Percentiles rank a stretch among this genome's conserved stretches.
Evolutionary conservation across 2,113 vertebrate genomes (phyloP).

Genomic region (Amphiprion percula): DNA sequence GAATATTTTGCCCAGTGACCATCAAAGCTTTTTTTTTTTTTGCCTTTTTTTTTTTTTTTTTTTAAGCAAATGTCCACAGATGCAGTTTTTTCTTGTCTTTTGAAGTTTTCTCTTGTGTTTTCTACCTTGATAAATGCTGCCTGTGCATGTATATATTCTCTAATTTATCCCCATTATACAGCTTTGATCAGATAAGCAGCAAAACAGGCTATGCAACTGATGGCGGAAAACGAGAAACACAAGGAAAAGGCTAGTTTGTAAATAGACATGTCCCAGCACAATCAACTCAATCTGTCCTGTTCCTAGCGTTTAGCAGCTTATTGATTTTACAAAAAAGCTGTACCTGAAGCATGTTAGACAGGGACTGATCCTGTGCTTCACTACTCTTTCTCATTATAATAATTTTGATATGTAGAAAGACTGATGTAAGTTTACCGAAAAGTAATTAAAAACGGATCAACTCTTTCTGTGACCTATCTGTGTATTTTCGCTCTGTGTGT

Average conservation of each 20-base stretch:
- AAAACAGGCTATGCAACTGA: slow-evolving; percentile 51
- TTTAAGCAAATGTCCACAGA: background rate
- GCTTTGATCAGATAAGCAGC: slow-evolving; percentile 40
- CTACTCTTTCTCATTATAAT: background rate
- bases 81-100: background rate
- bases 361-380: background rate
- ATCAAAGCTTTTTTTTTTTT: background rate
- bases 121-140: background rate
- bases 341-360: background rate
- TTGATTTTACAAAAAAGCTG: slow-evolving; percentile 12
- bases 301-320: background rate
- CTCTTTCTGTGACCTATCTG: slow-evolving; percentile 15
- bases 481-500: slow-evolving; percentile 24
- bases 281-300: slow-evolving; percentile 9
- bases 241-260: slow-evolving; percentile 24
- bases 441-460: background rate
- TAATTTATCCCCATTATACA: slow-evolving; percentile 7
- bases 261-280: slow-evolving; percentile 45
- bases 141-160: slow-evolving; percentile 1
- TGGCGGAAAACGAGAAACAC: slow-evolving; percentile 22
- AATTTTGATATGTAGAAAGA: background rate
- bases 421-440: background rate
- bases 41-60: background rate
- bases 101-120: background rate
- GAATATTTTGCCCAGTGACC: background rate